Conservation (phyloP, 1,140 invertebrate genomes). For the Drosophila arizonae region DNA sequence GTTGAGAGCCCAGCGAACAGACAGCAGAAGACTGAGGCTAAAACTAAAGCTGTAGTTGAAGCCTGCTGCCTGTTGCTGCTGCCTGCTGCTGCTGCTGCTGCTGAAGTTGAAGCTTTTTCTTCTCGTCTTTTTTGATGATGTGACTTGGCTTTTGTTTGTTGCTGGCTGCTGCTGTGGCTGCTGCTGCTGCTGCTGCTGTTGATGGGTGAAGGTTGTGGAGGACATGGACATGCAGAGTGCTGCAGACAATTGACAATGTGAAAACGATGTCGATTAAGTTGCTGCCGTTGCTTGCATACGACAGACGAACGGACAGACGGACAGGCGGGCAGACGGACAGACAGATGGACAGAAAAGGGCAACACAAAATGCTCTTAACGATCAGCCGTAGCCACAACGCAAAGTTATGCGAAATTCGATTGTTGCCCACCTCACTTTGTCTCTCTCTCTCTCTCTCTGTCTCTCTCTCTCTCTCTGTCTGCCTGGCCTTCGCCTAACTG, state of each 20-base stretch:
- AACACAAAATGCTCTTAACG: conserved; percentile 57
- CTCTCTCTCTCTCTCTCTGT: neutral
- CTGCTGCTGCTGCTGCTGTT: conserved; percentile 18
- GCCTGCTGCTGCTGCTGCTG: conserved; percentile 18
- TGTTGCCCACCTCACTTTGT: conserved; percentile 10
- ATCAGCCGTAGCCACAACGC: conserved; percentile 58
- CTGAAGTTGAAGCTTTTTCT: conserved; percentile 32
- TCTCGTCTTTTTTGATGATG: conserved; percentile 42
- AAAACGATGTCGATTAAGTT: conserved; percentile 80
- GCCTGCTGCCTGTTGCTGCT: conserved; percentile 12
- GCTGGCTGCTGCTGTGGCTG: conserved; percentile 31
- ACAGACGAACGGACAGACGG: conserved; percentile 8
- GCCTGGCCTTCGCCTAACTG: conserved; percentile 9
- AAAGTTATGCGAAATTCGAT: conserved; percentile 69
- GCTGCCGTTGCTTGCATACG: conserved; percentile 64
- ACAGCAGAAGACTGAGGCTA: conserved; percentile 56
- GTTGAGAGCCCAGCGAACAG: conserved; percentile 58
- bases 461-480: neutral
- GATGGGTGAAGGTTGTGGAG: conserved; percentile 70
- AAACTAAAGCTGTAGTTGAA: conserved; percentile 26
- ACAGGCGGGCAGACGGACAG: neutral
- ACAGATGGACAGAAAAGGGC: conserved; percentile 44
- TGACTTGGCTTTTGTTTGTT: conserved; percentile 54
- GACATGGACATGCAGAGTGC: conserved; percentile 71
- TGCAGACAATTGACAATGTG: conserved; percentile 78